These are phyloP conservation scores for Manacus vitellinus DNA, from an alignment of 2,113 vertebrate species.

Conservation along the genomic window DNA sequence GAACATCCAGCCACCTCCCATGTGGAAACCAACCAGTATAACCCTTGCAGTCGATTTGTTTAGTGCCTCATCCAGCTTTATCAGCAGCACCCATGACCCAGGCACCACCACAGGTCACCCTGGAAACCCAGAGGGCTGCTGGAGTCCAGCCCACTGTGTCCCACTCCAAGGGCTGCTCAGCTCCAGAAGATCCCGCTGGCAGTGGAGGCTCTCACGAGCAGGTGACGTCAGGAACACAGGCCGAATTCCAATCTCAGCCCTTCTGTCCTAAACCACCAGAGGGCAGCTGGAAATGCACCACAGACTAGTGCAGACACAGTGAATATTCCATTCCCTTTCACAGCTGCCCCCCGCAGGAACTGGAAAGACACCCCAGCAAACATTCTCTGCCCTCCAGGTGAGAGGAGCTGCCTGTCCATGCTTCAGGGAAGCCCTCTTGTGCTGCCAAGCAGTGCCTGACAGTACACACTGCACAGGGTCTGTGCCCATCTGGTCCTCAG, in stretches of 20 bases:
- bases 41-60: accelerated
- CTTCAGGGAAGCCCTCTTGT: neutral
- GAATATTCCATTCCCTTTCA: no score
- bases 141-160: accelerated
- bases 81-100: neutral
- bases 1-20: neutral
- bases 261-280: neutral
- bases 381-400: neutral
- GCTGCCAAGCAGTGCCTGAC: neutral
- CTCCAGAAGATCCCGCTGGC: neutral
- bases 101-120: accelerated
- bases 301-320: accelerated
- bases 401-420: accelerated
- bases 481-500: accelerated
- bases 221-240: neutral
- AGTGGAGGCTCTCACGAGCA: accelerated
- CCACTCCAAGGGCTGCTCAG: accelerated
- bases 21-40: accelerated
- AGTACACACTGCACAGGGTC: neutral
- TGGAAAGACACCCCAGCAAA: neutral
- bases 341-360: neutral
- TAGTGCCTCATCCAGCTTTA: neutral
- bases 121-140: neutral
- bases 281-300: neutral
- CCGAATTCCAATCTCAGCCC: neutral